A percentile compares a stretch with the other conserved stretches of the same genome.
phyloP scores from a whole-genome alignment of 1,140 invertebrate species.

The Conus betulinus region DNA sequence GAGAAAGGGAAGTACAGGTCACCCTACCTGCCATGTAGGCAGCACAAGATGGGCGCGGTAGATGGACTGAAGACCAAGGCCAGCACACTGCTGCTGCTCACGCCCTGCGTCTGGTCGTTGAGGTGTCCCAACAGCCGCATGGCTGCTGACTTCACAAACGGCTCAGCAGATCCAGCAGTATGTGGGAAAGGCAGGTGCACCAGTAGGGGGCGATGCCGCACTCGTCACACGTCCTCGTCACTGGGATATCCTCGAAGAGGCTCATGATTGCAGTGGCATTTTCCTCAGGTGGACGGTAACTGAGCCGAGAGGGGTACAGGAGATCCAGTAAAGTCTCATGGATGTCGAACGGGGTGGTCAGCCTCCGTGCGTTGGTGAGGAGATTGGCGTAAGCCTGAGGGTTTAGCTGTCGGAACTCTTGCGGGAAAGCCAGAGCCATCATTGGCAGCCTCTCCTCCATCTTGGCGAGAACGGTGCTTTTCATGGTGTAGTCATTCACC shows the following conservation, averaged over 20 bases:
- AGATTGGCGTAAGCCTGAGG: slow-evolving; percentile 73
- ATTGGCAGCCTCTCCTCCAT: slow-evolving; percentile 93
- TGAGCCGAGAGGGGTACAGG: slow-evolving; percentile 73
- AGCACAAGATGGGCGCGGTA: slow-evolving; percentile 53
- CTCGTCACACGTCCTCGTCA: slow-evolving; percentile 83
- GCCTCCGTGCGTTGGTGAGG: slow-evolving; percentile 76
- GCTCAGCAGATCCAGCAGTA: slow-evolving; percentile 70
- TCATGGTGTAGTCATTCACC: slow-evolving; percentile 81
- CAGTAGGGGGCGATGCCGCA: slow-evolving; percentile 88
- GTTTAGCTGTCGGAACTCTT: slow-evolving; percentile 82
- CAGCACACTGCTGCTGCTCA: slow-evolving; percentile 52
- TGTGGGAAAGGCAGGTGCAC: slow-evolving; percentile 86
- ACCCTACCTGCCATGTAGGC: slow-evolving; percentile 45
- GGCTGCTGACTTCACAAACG: slow-evolving; percentile 57
- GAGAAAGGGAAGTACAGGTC: too few species aligned
- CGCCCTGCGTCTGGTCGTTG: slow-evolving; percentile 58
- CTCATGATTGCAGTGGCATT: slow-evolving; percentile 81
- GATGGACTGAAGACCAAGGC: slow-evolving; percentile 52
- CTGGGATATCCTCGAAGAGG: slow-evolving; percentile 84
- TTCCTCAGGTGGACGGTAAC: background rate
- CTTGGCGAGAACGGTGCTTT: slow-evolving; percentile 87
- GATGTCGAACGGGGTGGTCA: slow-evolving; percentile 90
- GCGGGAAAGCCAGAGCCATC: slow-evolving; percentile 85
- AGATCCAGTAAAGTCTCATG: slow-evolving; percentile 84
- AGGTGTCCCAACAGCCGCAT: slow-evolving; percentile 63